A percentile compares a stretch with the other conserved stretches of the same genome.
phyloP scores from a whole-genome alignment of 2,113 vertebrate species.

The Maccullochella peelii region DNA sequence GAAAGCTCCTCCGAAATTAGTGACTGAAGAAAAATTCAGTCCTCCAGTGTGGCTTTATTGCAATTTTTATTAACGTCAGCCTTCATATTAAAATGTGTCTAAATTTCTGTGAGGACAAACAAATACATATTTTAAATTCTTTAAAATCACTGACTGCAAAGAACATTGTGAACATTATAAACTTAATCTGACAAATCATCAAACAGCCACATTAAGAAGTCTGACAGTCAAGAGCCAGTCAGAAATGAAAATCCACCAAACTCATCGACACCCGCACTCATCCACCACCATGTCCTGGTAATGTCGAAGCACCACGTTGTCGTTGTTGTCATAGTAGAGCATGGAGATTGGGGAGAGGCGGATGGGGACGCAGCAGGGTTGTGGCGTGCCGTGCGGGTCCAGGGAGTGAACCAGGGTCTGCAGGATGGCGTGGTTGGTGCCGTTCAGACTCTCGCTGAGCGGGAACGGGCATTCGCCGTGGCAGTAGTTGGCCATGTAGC shows the following conservation, averaged over 20 bases:
- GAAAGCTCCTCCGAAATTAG: background rate
- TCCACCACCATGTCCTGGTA: conserved; percentile 98
- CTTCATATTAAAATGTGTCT: background rate
- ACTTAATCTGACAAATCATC: background rate
- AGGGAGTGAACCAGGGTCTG: conserved; percentile 93
- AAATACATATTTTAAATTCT: background rate
- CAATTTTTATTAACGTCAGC: conserved; percentile 28
- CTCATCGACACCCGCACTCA: conserved; percentile 93
- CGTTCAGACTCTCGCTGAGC: conserved; percentile 88
- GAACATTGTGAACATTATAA: background rate
- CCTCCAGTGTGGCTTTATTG: conserved; percentile 6
- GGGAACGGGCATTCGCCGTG: conserved; percentile 92
- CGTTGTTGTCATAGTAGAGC: conserved; percentile 95
- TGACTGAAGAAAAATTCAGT: background rate
- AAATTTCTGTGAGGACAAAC: background rate
- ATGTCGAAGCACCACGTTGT: conserved; percentile 95
- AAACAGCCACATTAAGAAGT: background rate
- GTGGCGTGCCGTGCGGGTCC: conserved; percentile 85
- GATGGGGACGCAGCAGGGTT: conserved; percentile 94
- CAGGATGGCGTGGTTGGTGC: conserved; percentile 94
- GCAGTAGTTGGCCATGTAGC: conserved; percentile 96
- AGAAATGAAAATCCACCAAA: background rate
- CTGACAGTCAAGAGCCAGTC: background rate
- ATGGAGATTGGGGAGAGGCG: conserved; percentile 94
- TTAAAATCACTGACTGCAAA: conserved; percentile 25